phyloP scores from a whole-genome alignment of 2,113 vertebrate species.

The Isurus oxyrinchus region DNA sequence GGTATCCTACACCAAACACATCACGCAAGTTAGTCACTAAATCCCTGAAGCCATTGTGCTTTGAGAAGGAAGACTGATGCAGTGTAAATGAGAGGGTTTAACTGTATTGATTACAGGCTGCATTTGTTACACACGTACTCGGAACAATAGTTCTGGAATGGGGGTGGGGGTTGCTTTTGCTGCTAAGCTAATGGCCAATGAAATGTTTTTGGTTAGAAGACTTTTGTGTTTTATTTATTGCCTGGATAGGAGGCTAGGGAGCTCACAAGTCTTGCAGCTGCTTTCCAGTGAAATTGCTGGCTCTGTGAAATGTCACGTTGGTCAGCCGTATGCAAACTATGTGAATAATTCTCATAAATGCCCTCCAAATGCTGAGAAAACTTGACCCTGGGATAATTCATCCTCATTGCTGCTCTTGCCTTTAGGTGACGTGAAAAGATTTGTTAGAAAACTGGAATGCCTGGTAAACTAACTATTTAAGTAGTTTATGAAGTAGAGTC shows the following conservation, averaged over 20 bases:
- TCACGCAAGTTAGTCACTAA: not conserved
- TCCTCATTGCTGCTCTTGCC: conserved; percentile 42
- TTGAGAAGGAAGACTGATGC: not conserved
- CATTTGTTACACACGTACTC: not conserved
- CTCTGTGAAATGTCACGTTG: conserved; percentile 48
- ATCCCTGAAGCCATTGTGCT: not conserved
- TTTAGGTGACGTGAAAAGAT: conserved; percentile 39
- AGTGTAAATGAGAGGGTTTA: not conserved
- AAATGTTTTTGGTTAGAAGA: not conserved
- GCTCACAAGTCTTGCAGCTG: conserved; percentile 46
- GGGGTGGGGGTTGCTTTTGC: not conserved
- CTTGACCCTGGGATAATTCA: conserved; percentile 49
- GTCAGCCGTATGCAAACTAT: conserved; percentile 54
- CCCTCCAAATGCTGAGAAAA: conserved; percentile 50
- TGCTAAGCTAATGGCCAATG: conserved; percentile 27
- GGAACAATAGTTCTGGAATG: not conserved
- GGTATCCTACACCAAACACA: not conserved
- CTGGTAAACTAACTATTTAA: not conserved
- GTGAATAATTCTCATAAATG: conserved; percentile 51
- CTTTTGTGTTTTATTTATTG: conserved; percentile 15
- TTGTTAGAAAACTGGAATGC: conserved; percentile 41
- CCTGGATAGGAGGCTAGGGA: conserved; percentile 37
- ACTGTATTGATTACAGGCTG: not conserved
- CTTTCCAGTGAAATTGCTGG: conserved; percentile 49
- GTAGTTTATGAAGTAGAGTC: not conserved